Base-by-base conservation (phyloP, 2,888 invertebrate species). In the Strigamia transsilvanica region DNA sequence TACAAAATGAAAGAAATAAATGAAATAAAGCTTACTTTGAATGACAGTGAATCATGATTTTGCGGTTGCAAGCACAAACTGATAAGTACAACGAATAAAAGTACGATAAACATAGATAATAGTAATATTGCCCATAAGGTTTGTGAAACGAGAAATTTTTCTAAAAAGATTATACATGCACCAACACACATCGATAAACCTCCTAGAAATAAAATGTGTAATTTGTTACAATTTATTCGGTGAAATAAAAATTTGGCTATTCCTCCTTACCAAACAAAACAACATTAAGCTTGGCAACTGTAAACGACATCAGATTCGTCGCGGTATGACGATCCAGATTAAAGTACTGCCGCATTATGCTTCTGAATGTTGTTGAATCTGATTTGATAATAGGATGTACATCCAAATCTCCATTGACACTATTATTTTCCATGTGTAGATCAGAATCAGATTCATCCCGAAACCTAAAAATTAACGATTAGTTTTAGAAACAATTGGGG, bases 1-100 rank as follows among this genome's bases (percentile, higher is more conserved):
- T 87, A 85, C 6, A 88, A 87, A 86, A 88, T 87, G 21, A 87
- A 84, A 84, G 23, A 73, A 82, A 80, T 27, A 18, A 56, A 21
- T 23, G 4, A 77, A 13, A 80, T 27, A 73, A 73, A 73, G n/a
- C n/a, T 80, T 12, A 46, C 77, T 13, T 77, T 82, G 79, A 38
- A 79, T 32, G 73, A 61, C 3, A 73, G 34, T 27, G 32, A 42
- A 23, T 82, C 42, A 15, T 46, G 42, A 61, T 18, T 56, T 34
- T 82, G 13, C 18, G 66, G 32, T 34, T 10, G 38, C 32, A 34
- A 38, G 15, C 15, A 77, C 21, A 21, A 18, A 56, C 41, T 38
- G 18, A 23, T 27, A 13, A 82, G 21, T 79, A 79, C 27, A n/a
- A n/a, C 5, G 12, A 41, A 6, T 46, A 80, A n/a, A 77, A 82